Base-by-base conservation (phyloP, 2,888 invertebrate species). In the Eupithecia subumbrata region DNA sequence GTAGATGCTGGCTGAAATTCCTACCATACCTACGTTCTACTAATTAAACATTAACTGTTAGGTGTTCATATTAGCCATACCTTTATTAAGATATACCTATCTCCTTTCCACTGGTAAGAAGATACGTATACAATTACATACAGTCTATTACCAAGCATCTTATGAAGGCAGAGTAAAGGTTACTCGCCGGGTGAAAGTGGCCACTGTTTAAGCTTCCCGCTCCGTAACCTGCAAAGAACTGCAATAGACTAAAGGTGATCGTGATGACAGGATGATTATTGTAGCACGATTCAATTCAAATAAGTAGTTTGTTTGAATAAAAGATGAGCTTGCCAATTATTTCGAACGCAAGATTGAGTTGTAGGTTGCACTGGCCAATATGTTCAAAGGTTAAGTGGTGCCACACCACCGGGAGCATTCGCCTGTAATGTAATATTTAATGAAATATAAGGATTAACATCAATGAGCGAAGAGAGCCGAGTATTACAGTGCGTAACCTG, bases 171-270 rank as follows among this genome's bases (percentile, higher is more conserved):
- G 72, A 75, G 76, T 76, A 78, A 78, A 80, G 78, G 77, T 76
- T 77, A 78, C 74, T 69, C 66, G 69, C 37, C 40, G n/a, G 63
- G 93, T 91, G 93, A 93, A 93, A 93, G 93, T 90, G 84, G 87
- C 88, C 87, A 86, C 81, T 86, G 86, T 88, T 82, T 85, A 86
- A 85, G 84, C 92, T 92, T 92, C 91, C 89, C 85, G 89, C 89
- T 86, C 77, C 81, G 76, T 80, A 84, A 84, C 87, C 83, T 81
- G 84, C 86, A 84, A 78, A 70, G 37, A 81, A 81, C 78, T 80
- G 84, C 82, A 87, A 87, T 87, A 82, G 80, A 81, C 75, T 74
- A 74, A 74, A 67, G 60, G 25, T 12, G 66, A 75, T 79, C 76
- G 77, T 76, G 80, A 76, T 78, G 67, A 66, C 43, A 45, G 70